Evolutionary conservation across 2,113 vertebrate species (phyloP).

Genomic region (Archocentrus centrarchus): DNA sequence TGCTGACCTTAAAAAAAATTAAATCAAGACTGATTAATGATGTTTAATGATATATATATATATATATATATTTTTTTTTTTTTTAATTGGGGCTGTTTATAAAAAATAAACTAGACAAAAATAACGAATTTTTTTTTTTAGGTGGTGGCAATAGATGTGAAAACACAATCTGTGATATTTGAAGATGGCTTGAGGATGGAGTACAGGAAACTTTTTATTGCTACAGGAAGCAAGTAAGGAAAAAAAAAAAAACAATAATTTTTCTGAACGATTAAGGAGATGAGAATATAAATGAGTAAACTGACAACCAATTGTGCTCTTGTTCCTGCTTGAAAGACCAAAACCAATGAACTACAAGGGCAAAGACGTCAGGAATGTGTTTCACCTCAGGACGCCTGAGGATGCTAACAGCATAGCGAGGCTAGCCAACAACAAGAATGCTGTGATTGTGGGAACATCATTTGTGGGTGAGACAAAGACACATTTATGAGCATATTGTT

Average conservation of each 20-base stretch:
- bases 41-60: background rate
- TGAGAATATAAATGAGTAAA: background rate
- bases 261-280: background rate
- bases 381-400: conserved; percentile 91
- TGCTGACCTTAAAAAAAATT: background rate
- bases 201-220: conserved; percentile 94
- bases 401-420: conserved; percentile 92
- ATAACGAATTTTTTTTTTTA: conserved; percentile 54
- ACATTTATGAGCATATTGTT: background rate
- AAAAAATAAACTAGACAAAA: background rate
- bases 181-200: conserved; percentile 95
- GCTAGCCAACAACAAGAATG: conserved; percentile 92
- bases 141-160: conserved; percentile 90
- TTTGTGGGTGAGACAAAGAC: conserved; percentile 87
- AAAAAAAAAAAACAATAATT: background rate
- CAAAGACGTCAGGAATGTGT: conserved; percentile 91
- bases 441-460: conserved; percentile 93
- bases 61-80: background rate
- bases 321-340: conserved; percentile 80
- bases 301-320: background rate
- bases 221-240: conserved; percentile 92
- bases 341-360: conserved; percentile 94
- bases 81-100: background rate
- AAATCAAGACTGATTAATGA: background rate
- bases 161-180: conserved; percentile 89